Evolutionary conservation across 2,113 vertebrate species (phyloP), one percentile per base, ranked within the genome.

Genomic region (Lamprologus lemairii): DNA sequence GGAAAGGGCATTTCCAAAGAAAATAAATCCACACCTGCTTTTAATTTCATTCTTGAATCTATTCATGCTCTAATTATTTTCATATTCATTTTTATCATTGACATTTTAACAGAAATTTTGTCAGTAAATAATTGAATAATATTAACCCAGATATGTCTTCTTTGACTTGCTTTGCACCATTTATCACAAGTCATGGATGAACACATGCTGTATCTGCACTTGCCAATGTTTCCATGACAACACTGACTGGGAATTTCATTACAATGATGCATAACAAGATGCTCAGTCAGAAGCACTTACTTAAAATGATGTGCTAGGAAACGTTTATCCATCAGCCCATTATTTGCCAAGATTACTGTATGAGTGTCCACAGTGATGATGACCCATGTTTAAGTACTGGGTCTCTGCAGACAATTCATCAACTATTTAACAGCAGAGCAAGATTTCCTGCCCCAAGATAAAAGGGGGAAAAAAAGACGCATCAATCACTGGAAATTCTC

Each of bases 221-320:
- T 57, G 51, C 47, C 23, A 55, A 68, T 31, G 90, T 96, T 95
- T 91, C 93, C 88, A 94, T 94, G 87, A 89, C 92, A 86, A 93
- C 86, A 86, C 28, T 51, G 47, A 57, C 28, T 19, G 40, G 19
- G 26, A 73, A 71, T 80, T 80, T 81, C 23, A 57, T 53, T 37
- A 79, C 19, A 81, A 12, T 4, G 28, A 85, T 31, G 33, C 57
- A 47, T 35, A 54, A 81, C 37, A 82, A 53, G 47, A 51, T 57
- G 45, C 9, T 63, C 37, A 47, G 31, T 55, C 63, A 78, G 73
- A 91, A 11, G 33, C 37, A 40, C 13, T 21, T 54, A 37, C 23
- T 16, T 82, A 28, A 55, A 23, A 45, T 78, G 35, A 40, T 45
- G 21, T 42, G 42, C 84, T 82, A 71, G 47, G n/a, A 40, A 71